A percentile compares a stretch with the other conserved stretches of the same genome.
phyloP scores from a whole-genome alignment of 2,797 vertebrate genomes.

The Cottoperca gobio region DNA sequence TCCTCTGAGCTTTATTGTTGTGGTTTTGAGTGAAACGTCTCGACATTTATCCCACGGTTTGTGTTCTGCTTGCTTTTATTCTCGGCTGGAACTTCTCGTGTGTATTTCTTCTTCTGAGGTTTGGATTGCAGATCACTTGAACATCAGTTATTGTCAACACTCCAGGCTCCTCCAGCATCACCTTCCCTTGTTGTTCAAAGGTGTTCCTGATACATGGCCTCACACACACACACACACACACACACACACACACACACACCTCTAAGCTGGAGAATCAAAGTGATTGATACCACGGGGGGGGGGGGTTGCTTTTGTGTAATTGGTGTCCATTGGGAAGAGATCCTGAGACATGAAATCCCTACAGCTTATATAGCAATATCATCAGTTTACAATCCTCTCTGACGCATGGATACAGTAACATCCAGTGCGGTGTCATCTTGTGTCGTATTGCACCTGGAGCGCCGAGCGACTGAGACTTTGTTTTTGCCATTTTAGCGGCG shows the following conservation, averaged over 20 bases:
- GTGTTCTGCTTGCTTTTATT: not conserved
- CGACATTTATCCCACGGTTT: not conserved
- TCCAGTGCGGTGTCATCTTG: slow-evolving; percentile 1
- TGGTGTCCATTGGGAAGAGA: slow-evolving; percentile 26
- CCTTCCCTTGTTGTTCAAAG: slow-evolving; percentile 27
- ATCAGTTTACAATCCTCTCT: not conserved
- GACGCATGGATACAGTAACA: slow-evolving; percentile 22
- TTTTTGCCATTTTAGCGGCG: not conserved
- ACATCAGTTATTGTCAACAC: slow-evolving; percentile 21
- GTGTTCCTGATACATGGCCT: slow-evolving; percentile 50
- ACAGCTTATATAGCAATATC: not conserved
- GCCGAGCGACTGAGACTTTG: too few relatives aligned
- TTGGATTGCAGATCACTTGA: slow-evolving; percentile 18
- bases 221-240: slow-evolving; percentile 30
- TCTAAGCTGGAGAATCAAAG: slow-evolving; percentile 50
- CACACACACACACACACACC: slow-evolving; percentile 33
- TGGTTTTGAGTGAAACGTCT: not conserved
- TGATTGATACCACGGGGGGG: slow-evolving; percentile 59
- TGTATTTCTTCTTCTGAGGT: not conserved
- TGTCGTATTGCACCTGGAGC: too few relatives aligned
- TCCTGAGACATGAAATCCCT: slow-evolving; percentile 17
- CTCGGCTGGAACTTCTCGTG: not conserved
- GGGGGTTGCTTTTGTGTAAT: slow-evolving; percentile 22
- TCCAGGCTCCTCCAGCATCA: slow-evolving; percentile 32
- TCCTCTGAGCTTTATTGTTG: not conserved